phyloP scores from a whole-genome alignment of 2,888 invertebrate species.

The Cinara cedri region DNA sequence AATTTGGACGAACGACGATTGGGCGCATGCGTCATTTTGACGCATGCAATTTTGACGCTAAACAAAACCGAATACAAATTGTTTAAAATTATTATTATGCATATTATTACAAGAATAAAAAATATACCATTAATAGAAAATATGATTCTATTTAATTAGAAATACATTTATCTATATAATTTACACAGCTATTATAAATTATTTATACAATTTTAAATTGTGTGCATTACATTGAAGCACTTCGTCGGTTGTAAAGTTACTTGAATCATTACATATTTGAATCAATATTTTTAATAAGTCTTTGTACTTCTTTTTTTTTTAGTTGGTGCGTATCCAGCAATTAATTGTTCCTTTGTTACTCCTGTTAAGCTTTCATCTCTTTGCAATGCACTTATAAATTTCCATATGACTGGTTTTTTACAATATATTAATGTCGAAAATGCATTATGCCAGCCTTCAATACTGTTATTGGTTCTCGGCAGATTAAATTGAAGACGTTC shows the following conservation, averaged over 20 bases:
- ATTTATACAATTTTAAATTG: slow-evolving; percentile 13
- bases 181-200: not conserved
- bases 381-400: slow-evolving; percentile 2
- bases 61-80: too few species aligned
- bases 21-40: too few species aligned
- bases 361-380: not conserved
- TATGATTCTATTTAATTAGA: not conserved
- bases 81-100: too few species aligned
- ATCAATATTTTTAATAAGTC: not conserved
- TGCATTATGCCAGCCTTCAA: not conserved
- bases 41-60: too few species aligned
- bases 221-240: not conserved
- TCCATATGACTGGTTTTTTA: slow-evolving; percentile 1
- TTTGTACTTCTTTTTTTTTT: not conserved
- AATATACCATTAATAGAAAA: too few species aligned
- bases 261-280: not conserved
- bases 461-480: too few species aligned
- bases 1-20: too few species aligned
- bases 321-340: not conserved
- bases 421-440: slow-evolving; percentile 14
- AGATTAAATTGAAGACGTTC: too few species aligned
- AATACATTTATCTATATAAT: not conserved
- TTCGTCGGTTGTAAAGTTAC: not conserved
- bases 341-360: not conserved
- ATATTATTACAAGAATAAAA: too few species aligned